These are phyloP conservation scores for Megaleporinus macrocephalus DNA, from an alignment of 2,113 vertebrate genomes.

Conservation along the genomic window DNA sequence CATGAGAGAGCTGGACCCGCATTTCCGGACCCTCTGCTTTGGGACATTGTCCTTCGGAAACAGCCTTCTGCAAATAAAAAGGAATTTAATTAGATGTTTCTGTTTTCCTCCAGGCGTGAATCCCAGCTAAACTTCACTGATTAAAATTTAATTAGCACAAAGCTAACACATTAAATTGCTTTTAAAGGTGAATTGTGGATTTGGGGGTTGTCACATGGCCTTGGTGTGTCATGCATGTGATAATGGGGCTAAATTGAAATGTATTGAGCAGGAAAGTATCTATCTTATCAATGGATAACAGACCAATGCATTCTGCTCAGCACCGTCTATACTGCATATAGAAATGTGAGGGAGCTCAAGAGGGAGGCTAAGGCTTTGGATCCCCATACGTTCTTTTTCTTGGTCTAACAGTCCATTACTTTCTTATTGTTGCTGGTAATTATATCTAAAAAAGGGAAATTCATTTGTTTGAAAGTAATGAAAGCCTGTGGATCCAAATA, in stretches of 20 bases:
- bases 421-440: slow-evolving; percentile 71
- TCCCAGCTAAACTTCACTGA: no score
- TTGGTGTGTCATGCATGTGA: background rate
- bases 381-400: slow-evolving; percentile 41
- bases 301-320: background rate
- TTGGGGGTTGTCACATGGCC: background rate
- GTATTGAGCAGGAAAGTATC: background rate
- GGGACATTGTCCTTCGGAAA: no score
- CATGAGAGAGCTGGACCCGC: no score
- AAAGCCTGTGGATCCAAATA: background rate
- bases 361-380: slow-evolving; percentile 56
- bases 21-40: no score
- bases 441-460: slow-evolving; percentile 62
- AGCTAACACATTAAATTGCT: no score
- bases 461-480: slow-evolving; percentile 49
- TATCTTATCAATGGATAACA: background rate
- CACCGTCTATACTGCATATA: slow-evolving; percentile 33
- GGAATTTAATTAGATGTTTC: no score
- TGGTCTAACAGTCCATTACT: slow-evolving; percentile 58
- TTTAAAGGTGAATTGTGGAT: background rate
- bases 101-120: no score
- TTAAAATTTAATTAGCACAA: no score
- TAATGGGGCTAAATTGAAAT: background rate
- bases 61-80: no score
- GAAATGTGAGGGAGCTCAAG: slow-evolving; percentile 21